A percentile compares a stretch with the other conserved stretches of the same genome.
phyloP scores from a whole-genome alignment of 2,113 vertebrate species.

The Erinaceus europaeus region DNA sequence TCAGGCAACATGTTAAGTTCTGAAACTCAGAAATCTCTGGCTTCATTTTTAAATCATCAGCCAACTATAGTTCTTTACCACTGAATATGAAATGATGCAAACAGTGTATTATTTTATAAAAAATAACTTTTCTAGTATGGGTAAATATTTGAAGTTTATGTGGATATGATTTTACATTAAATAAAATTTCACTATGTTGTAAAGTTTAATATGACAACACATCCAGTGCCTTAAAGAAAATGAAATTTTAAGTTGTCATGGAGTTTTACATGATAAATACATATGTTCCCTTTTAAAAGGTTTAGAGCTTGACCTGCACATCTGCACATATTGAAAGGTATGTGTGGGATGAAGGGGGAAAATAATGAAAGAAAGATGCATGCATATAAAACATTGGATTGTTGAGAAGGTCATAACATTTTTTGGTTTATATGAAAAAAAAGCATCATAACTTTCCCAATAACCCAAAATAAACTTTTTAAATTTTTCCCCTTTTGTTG shows the following conservation, averaged over 20 bases:
- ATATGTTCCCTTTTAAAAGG: neutral
- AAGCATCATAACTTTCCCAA: too few species aligned
- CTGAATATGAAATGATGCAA: neutral
- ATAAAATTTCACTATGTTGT: too few species aligned
- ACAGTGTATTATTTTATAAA: neutral
- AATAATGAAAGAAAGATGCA: too few species aligned
- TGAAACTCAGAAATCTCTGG: neutral
- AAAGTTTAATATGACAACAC: too few species aligned
- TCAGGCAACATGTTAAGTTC: neutral
- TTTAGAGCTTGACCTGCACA: neutral
- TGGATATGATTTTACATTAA: neutral
- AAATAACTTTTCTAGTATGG: neutral
- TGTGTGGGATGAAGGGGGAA: neutral
- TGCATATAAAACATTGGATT: too few species aligned
- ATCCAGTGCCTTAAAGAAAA: too few species aligned
- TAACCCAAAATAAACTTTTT: too few species aligned
- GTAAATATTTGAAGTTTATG: slow-evolving; percentile 15
- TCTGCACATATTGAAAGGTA: neutral
- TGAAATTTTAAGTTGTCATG: neutral
- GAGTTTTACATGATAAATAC: neutral
- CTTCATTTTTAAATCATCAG: neutral
- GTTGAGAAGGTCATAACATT: too few species aligned
- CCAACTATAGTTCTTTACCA: neutral
- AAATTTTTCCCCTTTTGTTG: too few species aligned
- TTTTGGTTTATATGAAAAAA: too few species aligned